Evolutionary conservation across 2,797 vertebrate genomes (phyloP), one percentile per base, ranked within the genome.

Genomic region (Siniperca obscura): DNA sequence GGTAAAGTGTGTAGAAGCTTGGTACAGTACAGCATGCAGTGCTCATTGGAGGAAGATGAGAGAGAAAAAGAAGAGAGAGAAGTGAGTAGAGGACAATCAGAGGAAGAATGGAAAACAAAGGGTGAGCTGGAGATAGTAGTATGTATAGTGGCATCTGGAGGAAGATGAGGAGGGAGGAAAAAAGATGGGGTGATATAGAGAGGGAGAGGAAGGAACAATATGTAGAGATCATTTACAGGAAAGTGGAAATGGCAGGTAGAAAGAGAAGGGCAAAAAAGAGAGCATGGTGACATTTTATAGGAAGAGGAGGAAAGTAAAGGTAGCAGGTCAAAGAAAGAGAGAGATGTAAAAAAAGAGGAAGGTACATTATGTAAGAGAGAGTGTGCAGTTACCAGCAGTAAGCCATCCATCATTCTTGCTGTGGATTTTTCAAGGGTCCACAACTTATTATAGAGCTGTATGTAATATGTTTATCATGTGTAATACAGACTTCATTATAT

Each of bases 321-420:
- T n/a, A 60, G 68, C 30, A 55, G 65, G 74, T 70, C 48, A 56
- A 22, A 10, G 70, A 52, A 11, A 36, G 22, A 56, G 19, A 60
- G 17, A 69, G 48, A 27, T 36, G 30, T 2, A 22, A 53, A 70
- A 62, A 62, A 21, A 46, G 38, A 78, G n/a, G 40, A 46, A 34
- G 25, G n/a, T 14, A 25, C 52, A 42, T 36, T 42, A 19, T 5
- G 13, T 46, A 8, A 61, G 46, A 42, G 55, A 17, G 34, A 53
- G 62, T 7, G 34, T 44, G 56, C 22, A 14, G 80, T 65, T 74
- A 40, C 62, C 30, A 40, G 34, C 70, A 74, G 61, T 14, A 21
- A 76, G 59, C 30, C 85, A 73, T 91, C 72, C 74, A 86, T 90
- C 82, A 78, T 82, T 27, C 16, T 57, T 53, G 36, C 64, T 9